phyloP scores from a whole-genome alignment of 2,113 vertebrate genomes.

The Erinaceus europaeus region DNA sequence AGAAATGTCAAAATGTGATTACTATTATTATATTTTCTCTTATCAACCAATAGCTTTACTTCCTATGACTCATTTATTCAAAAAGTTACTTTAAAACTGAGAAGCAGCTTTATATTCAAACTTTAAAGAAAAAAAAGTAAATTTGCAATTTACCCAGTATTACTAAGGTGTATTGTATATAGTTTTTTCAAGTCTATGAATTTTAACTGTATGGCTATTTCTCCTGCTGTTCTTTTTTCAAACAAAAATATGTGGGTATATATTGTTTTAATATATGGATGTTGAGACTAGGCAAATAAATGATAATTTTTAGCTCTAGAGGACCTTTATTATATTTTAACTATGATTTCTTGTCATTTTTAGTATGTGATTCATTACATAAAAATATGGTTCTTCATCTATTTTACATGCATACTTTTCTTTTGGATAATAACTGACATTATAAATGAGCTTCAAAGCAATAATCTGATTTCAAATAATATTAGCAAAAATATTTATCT shows the following conservation, averaged over 20 bases:
- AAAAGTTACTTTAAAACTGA: slow-evolving; percentile 48
- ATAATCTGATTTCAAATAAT: neutral
- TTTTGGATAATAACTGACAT: neutral
- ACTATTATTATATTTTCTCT: slow-evolving; percentile 56
- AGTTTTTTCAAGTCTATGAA: slow-evolving; percentile 30
- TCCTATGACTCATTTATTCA: slow-evolving; percentile 43
- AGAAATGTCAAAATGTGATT: slow-evolving; percentile 53
- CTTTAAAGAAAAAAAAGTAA: slow-evolving; percentile 45
- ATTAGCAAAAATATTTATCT: slow-evolving; percentile 6
- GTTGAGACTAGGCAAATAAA: slow-evolving; percentile 51
- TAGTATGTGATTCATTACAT: slow-evolving; percentile 38
- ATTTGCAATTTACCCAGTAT: slow-evolving; percentile 58
- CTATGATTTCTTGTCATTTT: slow-evolving; percentile 36
- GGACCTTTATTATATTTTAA: slow-evolving; percentile 45
- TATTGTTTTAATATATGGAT: slow-evolving; percentile 59
- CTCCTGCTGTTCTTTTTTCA: slow-evolving; percentile 44
- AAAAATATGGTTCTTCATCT: slow-evolving; percentile 29
- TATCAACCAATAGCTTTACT: slow-evolving; percentile 49
- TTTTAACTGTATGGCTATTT: slow-evolving; percentile 55
- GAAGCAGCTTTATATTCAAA: slow-evolving; percentile 39
- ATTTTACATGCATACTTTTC: neutral
- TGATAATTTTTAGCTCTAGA: slow-evolving; percentile 52
- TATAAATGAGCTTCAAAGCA: neutral
- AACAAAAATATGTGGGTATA: slow-evolving; percentile 38
- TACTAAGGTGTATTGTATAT: slow-evolving; percentile 21